These are phyloP conservation scores for Bujurquina vittata DNA, from an alignment of 2,113 vertebrate species.

Conservation along the genomic window DNA sequence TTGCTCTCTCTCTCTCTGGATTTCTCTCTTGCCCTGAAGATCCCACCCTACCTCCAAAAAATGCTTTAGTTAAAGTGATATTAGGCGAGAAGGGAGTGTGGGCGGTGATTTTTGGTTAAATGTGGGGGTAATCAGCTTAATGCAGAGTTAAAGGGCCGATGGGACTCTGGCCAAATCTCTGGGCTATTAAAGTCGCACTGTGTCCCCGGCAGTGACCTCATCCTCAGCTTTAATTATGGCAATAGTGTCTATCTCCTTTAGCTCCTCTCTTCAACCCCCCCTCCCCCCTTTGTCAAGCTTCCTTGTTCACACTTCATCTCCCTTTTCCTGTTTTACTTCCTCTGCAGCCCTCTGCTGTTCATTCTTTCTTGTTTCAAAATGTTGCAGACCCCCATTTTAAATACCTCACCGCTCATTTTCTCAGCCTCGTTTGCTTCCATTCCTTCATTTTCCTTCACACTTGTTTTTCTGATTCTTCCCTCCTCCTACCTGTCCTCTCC, in stretches of 20 bases:
- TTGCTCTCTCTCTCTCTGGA: slow-evolving; percentile 8
- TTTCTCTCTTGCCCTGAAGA: slow-evolving; percentile 18
- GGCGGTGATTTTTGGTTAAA: slow-evolving; percentile 77
- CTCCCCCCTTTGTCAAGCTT: slow-evolving; percentile 19
- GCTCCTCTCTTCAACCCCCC: slow-evolving; percentile 13
- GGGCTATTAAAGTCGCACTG: slow-evolving; percentile 74
- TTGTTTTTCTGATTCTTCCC: slow-evolving; percentile 18
- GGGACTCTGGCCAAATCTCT: slow-evolving; percentile 79
- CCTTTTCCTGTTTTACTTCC: neutral
- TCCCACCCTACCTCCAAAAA: slow-evolving; percentile 35
- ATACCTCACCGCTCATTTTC: neutral
- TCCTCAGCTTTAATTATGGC: slow-evolving; percentile 78
- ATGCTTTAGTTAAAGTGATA: slow-evolving; percentile 73
- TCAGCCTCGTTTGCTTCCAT: slow-evolving; percentile 6
- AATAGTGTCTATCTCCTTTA: slow-evolving; percentile 65
- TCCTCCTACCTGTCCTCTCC: neutral
- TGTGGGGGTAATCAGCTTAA: slow-evolving; percentile 83
- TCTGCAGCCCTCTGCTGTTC: slow-evolving; percentile 22
- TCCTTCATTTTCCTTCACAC: neutral
- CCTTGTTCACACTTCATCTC: slow-evolving; percentile 22
- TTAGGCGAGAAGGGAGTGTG: slow-evolving; percentile 59
- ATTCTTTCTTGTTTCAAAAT: neutral
- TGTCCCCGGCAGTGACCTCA: slow-evolving; percentile 71
- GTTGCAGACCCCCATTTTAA: slow-evolving; percentile 16
- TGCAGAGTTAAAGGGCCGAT: slow-evolving; percentile 80